phyloP scores from a whole-genome alignment of 2,888 invertebrate species.

The Cartodere bifasciata region DNA sequence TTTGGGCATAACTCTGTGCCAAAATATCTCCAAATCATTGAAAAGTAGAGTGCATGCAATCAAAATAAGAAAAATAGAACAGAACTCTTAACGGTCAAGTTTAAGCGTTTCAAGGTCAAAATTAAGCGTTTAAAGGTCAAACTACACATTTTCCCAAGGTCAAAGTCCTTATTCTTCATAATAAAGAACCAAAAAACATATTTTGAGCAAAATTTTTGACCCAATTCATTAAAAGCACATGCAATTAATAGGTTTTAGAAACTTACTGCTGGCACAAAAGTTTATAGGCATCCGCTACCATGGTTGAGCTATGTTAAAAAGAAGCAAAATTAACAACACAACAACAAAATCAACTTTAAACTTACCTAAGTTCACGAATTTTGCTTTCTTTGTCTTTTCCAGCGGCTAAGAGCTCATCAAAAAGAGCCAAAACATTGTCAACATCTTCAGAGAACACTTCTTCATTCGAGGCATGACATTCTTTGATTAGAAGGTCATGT shows the following conservation, averaged over 20 bases:
- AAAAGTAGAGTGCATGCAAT: too few relatives aligned
- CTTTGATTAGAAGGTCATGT: slow-evolving; percentile 57
- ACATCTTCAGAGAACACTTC: slow-evolving; percentile 56
- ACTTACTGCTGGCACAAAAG: slow-evolving; percentile 49
- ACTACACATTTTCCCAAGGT: too few relatives aligned
- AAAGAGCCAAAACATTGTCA: slow-evolving; percentile 49
- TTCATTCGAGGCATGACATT: slow-evolving; percentile 54
- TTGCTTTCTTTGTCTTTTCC: slow-evolving; percentile 65
- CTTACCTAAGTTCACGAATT: slow-evolving; percentile 66
- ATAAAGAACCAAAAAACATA: too few relatives aligned
- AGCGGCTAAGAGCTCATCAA: slow-evolving; percentile 52
- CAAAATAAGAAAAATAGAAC: too few relatives aligned
- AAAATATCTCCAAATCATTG: too few relatives aligned
- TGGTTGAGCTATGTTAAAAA: slow-evolving; percentile 35
- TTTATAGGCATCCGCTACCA: slow-evolving; percentile 42
- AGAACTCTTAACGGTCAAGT: too few relatives aligned
- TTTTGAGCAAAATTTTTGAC: too few relatives aligned
- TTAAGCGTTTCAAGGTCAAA: too few relatives aligned
- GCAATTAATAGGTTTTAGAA: slow-evolving; percentile 5
- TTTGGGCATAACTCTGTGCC: too few relatives aligned
- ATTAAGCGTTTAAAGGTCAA: too few relatives aligned
- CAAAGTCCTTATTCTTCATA: too few relatives aligned
- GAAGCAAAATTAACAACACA: slow-evolving; percentile 10
- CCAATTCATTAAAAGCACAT: too few relatives aligned
- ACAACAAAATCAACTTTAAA: slow-evolving; percentile 8